Base-by-base conservation (phyloP, 2,888 invertebrate species). In the Meloe dianella region DNA sequence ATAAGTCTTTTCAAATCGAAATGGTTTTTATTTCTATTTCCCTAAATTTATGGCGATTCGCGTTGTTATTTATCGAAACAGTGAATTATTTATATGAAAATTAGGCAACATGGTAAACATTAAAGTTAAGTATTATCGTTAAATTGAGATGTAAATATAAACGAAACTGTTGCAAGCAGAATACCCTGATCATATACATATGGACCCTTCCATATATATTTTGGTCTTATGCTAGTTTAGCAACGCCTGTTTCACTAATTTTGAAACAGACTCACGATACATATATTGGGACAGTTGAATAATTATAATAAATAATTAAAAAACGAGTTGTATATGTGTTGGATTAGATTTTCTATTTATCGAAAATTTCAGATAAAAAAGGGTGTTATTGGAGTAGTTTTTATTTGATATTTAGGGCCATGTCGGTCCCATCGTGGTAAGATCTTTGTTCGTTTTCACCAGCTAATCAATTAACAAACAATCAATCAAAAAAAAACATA, bases 191-290 rank as follows among this genome's bases (percentile, higher is more conserved):
- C 68, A 65, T 65, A 71, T 38, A 38, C 35, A 73, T 73, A 77
- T 78, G 78, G 79, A 79, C 77, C 79, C 76, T 78, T 79, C 79
- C 78, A 77, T 78, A 74, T 79, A 78, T 79, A 79, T 79, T 79
- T 76, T 79, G 75, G 78, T 77, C 74, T 76, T 75, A 73, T 73
- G 77, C 75, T 74, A 66, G 73, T 71, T 72, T 71, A 75, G 74
- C 74, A 71, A 77, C 71, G 68, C 67, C 69, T 71, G 69, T 71
- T 67, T 69, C 69, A 66, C 61, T 74, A 71, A 73, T 72, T 71
- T 68, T 72, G 71, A 68, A 70, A 70, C 67, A 63, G 65, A 70
- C 57, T 65, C 61, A 38, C 65, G 61, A 63, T 63, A 59, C 60
- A 60, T 65, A n/a, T n/a, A 64, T 68, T 62, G 63, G 68, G 51